Conservation (phyloP, 2,113 vertebrate genomes). For the Pteropus alecto region DNA sequence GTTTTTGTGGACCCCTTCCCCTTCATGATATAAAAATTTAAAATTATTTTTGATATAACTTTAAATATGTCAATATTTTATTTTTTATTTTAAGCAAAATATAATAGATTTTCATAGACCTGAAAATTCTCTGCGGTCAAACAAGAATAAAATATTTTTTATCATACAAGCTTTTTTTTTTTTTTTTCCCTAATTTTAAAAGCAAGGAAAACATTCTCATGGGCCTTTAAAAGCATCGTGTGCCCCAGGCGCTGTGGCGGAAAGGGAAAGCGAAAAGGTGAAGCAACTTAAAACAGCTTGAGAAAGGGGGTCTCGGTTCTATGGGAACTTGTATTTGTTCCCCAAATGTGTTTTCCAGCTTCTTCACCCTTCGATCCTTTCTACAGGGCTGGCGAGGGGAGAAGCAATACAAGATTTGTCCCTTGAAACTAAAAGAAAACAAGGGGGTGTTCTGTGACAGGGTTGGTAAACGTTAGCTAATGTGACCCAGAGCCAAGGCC, state of each 20-base stretch:
- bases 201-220: not conserved
- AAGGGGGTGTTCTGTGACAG: not conserved
- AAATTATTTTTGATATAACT: not conserved
- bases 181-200: not conserved
- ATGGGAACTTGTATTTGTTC: not conserved
- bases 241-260: not conserved
- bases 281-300: not conserved
- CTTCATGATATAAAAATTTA: not conserved
- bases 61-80: not conserved
- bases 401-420: not conserved
- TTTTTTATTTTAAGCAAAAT: constrained; percentile 8
- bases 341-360: not conserved
- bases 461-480: not conserved
- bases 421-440: not conserved
- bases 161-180: not conserved
- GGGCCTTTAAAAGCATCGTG: not conserved
- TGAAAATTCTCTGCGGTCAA: not conserved
- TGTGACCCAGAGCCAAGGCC: constrained; percentile 6
- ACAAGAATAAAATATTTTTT: not conserved
- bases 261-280: not conserved
- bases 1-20: not conserved
- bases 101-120: not conserved
- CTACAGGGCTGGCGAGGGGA: not conserved
- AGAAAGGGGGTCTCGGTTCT: not conserved
- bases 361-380: not conserved